Evolutionary conservation across 2,888 invertebrate species (phyloP).

Genomic region (Caradrina kadenii): DNA sequence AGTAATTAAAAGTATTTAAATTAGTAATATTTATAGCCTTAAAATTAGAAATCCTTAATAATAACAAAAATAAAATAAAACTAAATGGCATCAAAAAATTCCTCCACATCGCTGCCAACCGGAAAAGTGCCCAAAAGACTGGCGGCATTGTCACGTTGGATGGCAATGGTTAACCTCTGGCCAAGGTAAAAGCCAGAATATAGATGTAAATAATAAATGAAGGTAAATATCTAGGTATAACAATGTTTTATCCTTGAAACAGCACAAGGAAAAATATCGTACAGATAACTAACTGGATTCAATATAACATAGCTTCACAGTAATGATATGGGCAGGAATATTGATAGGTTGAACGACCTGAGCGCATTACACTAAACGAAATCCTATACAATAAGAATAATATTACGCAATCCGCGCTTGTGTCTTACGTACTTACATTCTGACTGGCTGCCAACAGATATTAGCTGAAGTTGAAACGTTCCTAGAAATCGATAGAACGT

Average conservation of each 20-base stretch:
- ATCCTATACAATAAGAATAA: slow-evolving; percentile 29
- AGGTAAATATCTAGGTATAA: neutral
- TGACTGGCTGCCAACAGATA: slow-evolving; percentile 43
- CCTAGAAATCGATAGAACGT: slow-evolving; percentile 2
- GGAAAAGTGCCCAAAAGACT: too few relatives aligned
- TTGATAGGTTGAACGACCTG: slow-evolving; percentile 36
- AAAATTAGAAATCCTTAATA: too few relatives aligned
- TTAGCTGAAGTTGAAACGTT: slow-evolving; percentile 23
- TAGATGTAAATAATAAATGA: too few relatives aligned
- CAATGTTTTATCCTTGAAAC: neutral
- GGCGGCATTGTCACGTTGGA: too few relatives aligned
- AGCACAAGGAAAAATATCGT: neutral
- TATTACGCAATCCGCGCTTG: slow-evolving; percentile 16
- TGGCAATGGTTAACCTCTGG: too few relatives aligned
- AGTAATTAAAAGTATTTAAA: too few relatives aligned
- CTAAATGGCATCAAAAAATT: too few relatives aligned
- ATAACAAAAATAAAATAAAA: too few relatives aligned
- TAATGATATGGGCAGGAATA: slow-evolving; percentile 17
- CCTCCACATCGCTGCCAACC: too few relatives aligned
- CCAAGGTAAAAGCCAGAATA: too few relatives aligned
- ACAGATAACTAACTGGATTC: neutral
- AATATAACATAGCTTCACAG: neutral
- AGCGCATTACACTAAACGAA: slow-evolving; percentile 38
- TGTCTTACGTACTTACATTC: slow-evolving; percentile 7
- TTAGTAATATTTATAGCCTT: too few relatives aligned